Evolutionary conservation across 2,888 invertebrate genomes (phyloP).

Genomic region (Cephus pygmeus): DNA sequence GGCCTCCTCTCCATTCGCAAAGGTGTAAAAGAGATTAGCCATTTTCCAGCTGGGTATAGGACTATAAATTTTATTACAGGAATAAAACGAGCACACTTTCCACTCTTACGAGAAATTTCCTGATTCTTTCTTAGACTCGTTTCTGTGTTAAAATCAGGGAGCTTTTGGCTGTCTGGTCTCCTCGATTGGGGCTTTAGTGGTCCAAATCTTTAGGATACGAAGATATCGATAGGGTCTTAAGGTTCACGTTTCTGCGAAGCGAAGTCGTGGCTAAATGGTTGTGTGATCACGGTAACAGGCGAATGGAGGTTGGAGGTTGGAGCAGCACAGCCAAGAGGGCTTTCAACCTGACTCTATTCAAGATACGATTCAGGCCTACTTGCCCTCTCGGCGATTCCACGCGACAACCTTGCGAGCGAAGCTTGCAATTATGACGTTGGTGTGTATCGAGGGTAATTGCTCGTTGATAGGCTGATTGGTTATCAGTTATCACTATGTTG

Average conservation of each 20-base stretch:
- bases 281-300: neutral
- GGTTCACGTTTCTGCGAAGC: neutral
- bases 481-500: no score
- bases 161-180: neutral
- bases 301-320: neutral
- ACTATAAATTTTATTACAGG: neutral
- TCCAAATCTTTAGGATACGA: neutral
- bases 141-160: neutral
- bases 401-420: no score
- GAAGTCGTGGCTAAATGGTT: neutral
- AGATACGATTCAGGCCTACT: neutral
- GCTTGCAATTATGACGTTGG: neutral
- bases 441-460: neutral
- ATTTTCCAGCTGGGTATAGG: neutral
- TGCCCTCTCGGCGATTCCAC: neutral
- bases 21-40: neutral
- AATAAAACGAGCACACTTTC: neutral
- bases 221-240: neutral
- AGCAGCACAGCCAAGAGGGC: neutral
- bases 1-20: neutral
- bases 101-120: neutral
- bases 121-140: neutral
- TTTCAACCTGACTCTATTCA: neutral
- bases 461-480: neutral
- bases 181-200: neutral